phyloP scores from a whole-genome alignment of 2,888 invertebrate species.

The Chloroclystis v-ata region DNA sequence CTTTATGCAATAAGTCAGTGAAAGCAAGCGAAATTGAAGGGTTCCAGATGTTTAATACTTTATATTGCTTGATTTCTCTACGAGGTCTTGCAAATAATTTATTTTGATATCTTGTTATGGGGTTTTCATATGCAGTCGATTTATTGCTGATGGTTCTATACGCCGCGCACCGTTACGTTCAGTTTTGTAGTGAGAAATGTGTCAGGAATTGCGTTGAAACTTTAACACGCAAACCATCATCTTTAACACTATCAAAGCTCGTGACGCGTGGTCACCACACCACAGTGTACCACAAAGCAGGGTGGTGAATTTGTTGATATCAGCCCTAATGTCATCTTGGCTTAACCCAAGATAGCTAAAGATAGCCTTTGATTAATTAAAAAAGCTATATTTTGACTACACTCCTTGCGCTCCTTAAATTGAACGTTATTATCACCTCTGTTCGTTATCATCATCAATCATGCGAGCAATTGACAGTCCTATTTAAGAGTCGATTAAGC shows the following conservation, averaged over 20 bases:
- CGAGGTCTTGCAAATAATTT: conserved; percentile 51
- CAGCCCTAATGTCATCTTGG: too few species aligned
- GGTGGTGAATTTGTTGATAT: too few species aligned
- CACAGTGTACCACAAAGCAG: too few species aligned
- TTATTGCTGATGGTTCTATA: conserved; percentile 17
- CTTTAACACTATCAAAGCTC: too few species aligned
- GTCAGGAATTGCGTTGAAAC: not conserved
- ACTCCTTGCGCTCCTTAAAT: conserved; percentile 22
- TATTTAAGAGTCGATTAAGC: conserved; percentile 22
- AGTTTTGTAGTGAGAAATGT: conserved; percentile 10
- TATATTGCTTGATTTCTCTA: conserved; percentile 58
- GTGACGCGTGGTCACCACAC: too few species aligned
- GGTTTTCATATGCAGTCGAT: conserved; percentile 26
- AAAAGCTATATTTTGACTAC: too few species aligned
- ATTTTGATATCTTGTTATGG: conserved; percentile 37
- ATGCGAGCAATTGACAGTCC: conserved; percentile 25
- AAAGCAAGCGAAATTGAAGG: conserved; percentile 63
- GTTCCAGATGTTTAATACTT: conserved; percentile 50
- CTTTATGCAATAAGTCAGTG: conserved; percentile 58
- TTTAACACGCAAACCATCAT: too few species aligned
- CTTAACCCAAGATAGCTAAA: too few species aligned
- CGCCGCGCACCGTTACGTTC: conserved; percentile 14
- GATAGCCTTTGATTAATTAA: too few species aligned
- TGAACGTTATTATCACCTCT: conserved; percentile 27
- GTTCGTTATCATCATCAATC: conserved; percentile 27